Percentiles rank a stretch among this genome's conserved stretches.
Evolutionary conservation across 2,888 invertebrate genomes (phyloP).

Genomic region (Noctua janthina): DNA sequence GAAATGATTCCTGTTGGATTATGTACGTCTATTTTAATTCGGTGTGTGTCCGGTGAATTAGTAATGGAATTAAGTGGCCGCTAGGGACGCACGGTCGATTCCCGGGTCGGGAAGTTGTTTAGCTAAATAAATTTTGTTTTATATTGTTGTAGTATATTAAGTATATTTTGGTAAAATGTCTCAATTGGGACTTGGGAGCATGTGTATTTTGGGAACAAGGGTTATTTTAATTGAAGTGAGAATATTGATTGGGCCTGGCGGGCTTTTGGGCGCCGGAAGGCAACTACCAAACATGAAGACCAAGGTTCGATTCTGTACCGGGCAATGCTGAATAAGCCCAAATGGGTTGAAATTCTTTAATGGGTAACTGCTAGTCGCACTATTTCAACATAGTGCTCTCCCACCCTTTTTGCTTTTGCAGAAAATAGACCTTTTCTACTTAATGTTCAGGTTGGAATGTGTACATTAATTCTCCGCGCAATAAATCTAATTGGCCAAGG

Average conservation of each 20-base stretch:
- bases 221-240: conserved; percentile 1
- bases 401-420: neutral
- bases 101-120: conserved; percentile 71
- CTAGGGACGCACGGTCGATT: conserved; percentile 77
- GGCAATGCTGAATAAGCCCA: too few relatives aligned
- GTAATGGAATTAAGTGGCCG: conserved; percentile 85
- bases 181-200: conserved; percentile 37
- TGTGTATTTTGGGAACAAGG: neutral
- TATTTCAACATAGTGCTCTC: too few relatives aligned
- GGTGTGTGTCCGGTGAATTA: conserved; percentile 83
- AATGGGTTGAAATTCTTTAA: neutral
- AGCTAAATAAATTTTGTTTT: conserved; percentile 72
- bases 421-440: neutral
- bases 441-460: neutral
- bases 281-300: too few relatives aligned
- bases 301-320: neutral
- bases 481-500: conserved; percentile 18
- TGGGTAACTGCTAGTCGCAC: neutral
- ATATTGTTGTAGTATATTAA: conserved; percentile 50
- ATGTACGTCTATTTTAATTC: conserved; percentile 80
- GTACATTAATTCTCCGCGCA: conserved; percentile 4
- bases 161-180: conserved; percentile 40
- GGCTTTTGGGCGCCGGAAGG: neutral
- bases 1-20: conserved; percentile 39
- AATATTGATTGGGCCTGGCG: neutral